A percentile compares a stretch with the other conserved stretches of the same genome.
These are phyloP conservation scores for Anhinga anhinga DNA, from an alignment of 2,113 vertebrate genomes.

Conservation along the genomic window DNA sequence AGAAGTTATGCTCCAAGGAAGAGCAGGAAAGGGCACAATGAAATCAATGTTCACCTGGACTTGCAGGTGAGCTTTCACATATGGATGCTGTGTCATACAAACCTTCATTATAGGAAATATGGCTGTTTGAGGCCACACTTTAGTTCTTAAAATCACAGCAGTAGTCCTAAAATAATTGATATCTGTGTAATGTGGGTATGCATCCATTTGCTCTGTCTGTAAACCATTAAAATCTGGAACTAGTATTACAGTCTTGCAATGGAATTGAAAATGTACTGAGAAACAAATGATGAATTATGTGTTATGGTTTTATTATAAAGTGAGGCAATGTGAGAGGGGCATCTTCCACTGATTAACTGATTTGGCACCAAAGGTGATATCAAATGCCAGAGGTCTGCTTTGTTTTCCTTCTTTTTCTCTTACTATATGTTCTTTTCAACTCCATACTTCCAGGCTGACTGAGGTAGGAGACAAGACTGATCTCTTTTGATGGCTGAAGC, in stretches of 20 bases:
- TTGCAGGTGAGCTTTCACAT: not conserved
- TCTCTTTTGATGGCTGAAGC: not conserved
- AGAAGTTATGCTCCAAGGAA: not conserved
- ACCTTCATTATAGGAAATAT: not conserved
- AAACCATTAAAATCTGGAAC: not conserved
- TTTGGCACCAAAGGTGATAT: not conserved
- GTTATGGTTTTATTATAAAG: not conserved
- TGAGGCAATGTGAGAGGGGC: not conserved
- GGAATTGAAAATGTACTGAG: not conserved
- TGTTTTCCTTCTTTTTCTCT: not conserved
- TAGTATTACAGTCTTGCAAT: not conserved
- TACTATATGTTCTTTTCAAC: not conserved
- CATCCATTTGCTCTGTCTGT: not conserved
- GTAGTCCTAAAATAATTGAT: not conserved
- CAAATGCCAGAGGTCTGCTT: not conserved
- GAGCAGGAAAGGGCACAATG: not conserved
- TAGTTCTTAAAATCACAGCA: not conserved
- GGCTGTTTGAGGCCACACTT: not conserved
- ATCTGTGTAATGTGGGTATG: not conserved
- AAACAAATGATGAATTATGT: not conserved
- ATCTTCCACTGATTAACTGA: not conserved
- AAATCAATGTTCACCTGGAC: not conserved
- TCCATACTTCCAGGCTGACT: not conserved
- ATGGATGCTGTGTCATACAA: not conserved
- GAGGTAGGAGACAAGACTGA: not conserved